Conservation (phyloP, 30 jellyfish, hydroid and myxozoan species). For the Rhopilema esculentum region DNA sequence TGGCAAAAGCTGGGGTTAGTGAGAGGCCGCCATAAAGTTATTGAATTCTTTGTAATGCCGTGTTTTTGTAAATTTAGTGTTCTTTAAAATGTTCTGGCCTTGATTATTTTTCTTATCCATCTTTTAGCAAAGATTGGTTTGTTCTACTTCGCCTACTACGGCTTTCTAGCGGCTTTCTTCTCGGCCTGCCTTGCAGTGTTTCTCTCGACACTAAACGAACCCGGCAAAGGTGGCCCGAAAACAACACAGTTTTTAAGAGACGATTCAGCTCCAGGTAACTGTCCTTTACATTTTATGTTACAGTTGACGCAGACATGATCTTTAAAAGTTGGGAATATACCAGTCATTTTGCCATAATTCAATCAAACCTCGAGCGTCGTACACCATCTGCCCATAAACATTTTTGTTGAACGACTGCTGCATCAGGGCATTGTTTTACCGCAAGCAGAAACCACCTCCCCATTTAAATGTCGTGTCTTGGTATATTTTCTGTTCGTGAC, state of each 20-base stretch:
- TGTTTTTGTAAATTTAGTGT: background rate
- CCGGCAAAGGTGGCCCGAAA: constrained; percentile 97
- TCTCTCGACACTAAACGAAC: constrained; percentile 79
- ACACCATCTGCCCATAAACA: background rate
- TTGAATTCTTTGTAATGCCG: background rate
- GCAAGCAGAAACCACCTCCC: too few species aligned
- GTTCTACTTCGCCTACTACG: constrained; percentile 90
- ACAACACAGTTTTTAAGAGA: constrained; percentile 78
- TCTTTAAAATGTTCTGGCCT: background rate
- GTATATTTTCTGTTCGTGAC: too few species aligned
- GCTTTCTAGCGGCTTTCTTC: constrained; percentile 93
- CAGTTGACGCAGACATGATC: background rate
- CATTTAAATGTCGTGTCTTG: too few species aligned
- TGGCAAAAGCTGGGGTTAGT: constrained; percentile 96
- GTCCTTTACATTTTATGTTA: background rate
- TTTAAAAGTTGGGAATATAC: too few species aligned
- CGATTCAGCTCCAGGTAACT: constrained; percentile 86
- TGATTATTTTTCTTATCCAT: background rate
- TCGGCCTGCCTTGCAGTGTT: constrained; percentile 88
- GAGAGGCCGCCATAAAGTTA: background rate
- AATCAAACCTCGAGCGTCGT: too few species aligned
- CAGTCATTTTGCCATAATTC: too few species aligned
- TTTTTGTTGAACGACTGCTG: background rate
- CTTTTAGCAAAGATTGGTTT: constrained; percentile 94
- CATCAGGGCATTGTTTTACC: background rate